phyloP scores from a whole-genome alignment of 2,113 vertebrate species.

The Haplotaxodon microlepis region DNA sequence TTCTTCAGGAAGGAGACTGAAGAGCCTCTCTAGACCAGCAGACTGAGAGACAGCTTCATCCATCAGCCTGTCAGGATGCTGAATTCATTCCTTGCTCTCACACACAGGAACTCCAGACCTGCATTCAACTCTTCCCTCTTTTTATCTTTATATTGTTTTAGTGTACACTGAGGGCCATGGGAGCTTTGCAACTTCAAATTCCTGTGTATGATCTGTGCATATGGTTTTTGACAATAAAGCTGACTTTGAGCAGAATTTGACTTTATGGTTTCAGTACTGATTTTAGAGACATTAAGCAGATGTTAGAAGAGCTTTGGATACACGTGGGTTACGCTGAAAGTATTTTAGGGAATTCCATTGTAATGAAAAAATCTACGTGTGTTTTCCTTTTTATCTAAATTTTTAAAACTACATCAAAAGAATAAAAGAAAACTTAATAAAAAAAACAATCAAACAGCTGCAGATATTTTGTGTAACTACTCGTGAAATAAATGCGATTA shows the following conservation, averaged over 20 bases:
- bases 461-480: not conserved
- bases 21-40: not conserved
- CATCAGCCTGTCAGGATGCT: not conserved
- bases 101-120: not conserved
- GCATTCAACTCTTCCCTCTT: not conserved
- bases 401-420: not conserved
- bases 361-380: not conserved
- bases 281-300: not conserved
- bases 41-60: not conserved
- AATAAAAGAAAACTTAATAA: not conserved
- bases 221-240: not conserved
- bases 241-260: not conserved
- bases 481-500: not conserved
- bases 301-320: not conserved
- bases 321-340: not conserved
- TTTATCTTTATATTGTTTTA: not conserved
- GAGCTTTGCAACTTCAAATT: not conserved
- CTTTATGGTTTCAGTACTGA: not conserved
- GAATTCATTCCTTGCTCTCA: not conserved
- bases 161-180: not conserved
- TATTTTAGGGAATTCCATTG: not conserved
- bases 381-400: not conserved
- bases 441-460: not conserved
- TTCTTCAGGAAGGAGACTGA: not conserved
- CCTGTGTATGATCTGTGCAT: not conserved